Base-by-base conservation (phyloP, 2,797 vertebrate genomes). In the Melanotaenia trifasciata region DNA sequence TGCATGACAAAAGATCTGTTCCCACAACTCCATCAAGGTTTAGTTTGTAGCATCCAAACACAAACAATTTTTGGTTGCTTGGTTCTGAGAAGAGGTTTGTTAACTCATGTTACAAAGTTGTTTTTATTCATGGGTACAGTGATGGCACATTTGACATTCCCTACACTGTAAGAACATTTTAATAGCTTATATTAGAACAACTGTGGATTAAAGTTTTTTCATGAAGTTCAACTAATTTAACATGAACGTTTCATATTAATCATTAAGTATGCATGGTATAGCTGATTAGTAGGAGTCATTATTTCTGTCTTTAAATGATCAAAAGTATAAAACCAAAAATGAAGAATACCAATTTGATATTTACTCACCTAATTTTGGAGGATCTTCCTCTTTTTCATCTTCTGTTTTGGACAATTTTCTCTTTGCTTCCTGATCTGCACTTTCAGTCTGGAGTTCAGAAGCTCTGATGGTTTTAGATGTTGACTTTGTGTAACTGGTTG, bases 291-390 rank as follows among this genome's bases (percentile, higher is more conserved):
- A 45, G 43, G 43, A n/a, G 1, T 47, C 7, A n/a, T 8, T n/a
- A 47, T 20, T n/a, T 47, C 45, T 47, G 18, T 47, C 20, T 20
- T n/a, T 47, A 45, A 18, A 20, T 20, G 12, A 45, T 18, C 14
- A 16, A 45, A 45, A 45, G 43, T 43, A 16, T 43, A 43, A 43
- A 43, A 14, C 14, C 3, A 38, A 3, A 33, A 43, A 14, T 53
- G 1, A 13, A 36, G 18, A 36, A 26, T 7, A 35, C 24, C 26
- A 12, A 9, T 58, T 43, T 12, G 4, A 22, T 14, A 10, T 60
- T 3, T 6, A 40, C 82, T 90, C 76, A 94, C 94, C 93, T 13
- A 92, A 83, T 12, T 90, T 70, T 12, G 76, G 30, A 28, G 88
- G 85, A 76, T 79, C 81, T 18, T 78, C 72, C 11, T 73, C 78